Evolutionary conservation across 2,888 invertebrate species (phyloP).

Genomic region (Stenodera caucasica): DNA sequence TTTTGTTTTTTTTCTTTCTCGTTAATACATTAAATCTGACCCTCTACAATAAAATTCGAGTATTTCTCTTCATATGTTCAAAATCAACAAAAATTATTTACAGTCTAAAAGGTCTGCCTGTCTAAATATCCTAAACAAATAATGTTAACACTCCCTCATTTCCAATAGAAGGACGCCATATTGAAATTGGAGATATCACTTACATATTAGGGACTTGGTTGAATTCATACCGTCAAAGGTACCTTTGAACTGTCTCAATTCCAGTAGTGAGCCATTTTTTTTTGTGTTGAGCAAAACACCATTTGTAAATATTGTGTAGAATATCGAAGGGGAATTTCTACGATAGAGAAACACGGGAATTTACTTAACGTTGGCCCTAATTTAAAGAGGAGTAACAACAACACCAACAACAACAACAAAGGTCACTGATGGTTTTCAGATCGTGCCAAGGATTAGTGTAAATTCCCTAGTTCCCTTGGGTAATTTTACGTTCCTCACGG

Average conservation of each 20-base stretch:
- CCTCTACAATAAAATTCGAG: constrained; percentile 32
- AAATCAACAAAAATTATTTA: constrained; percentile 45
- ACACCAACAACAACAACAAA: constrained; percentile 30
- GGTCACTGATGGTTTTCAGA: constrained; percentile 36
- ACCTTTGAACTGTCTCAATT: constrained; percentile 31
- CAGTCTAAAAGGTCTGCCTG: constrained; percentile 47
- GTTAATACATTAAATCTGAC: constrained; percentile 32
- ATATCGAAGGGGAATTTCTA: too few relatives aligned
- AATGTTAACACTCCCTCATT: constrained; percentile 47
- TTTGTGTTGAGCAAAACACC: not conserved
- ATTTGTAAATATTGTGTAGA: not conserved
- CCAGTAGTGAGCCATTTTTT: not conserved
- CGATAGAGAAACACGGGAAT: constrained; percentile 21
- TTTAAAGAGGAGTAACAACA: constrained; percentile 24
- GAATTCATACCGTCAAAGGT: constrained; percentile 36
- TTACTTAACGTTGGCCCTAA: constrained; percentile 28
- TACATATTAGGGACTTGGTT: constrained; percentile 38
- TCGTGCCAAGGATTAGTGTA: constrained; percentile 34
- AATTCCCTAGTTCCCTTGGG: constrained; percentile 29
- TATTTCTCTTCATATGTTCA: constrained; percentile 36
- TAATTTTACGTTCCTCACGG: constrained; percentile 38
- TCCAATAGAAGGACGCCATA: constrained; percentile 34
- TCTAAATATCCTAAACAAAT: constrained; percentile 51
- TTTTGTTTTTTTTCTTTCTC: constrained; percentile 15
- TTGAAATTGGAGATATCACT: constrained; percentile 41